Conservation (phyloP, 2,113 vertebrate species). For the Ophiodon elongatus region DNA sequence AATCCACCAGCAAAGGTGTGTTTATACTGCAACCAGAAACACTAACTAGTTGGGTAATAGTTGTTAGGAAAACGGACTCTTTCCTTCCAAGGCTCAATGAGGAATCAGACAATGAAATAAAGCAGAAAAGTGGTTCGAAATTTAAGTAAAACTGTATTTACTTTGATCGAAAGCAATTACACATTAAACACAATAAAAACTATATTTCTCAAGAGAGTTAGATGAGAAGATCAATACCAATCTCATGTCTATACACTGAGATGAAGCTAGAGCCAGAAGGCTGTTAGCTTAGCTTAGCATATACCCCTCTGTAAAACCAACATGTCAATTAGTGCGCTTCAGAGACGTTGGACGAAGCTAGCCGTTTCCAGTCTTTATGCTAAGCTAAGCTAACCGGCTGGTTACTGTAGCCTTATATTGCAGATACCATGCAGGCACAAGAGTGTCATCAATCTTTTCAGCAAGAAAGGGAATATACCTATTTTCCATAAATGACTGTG, state of each 20-base stretch:
- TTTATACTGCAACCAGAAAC: neutral
- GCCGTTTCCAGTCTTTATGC: neutral
- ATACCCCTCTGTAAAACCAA: neutral
- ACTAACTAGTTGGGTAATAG: neutral
- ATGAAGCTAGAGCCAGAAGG: neutral
- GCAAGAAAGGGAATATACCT: neutral
- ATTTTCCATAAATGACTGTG: slow-evolving; percentile 24
- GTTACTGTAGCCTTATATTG: neutral
- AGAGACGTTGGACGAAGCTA: neutral
- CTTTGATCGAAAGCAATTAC: no score
- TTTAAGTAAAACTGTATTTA: no score
- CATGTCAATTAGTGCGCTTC: neutral
- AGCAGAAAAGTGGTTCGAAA: no score
- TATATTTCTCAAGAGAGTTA: no score
- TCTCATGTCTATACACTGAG: neutral
- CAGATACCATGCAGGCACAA: neutral
- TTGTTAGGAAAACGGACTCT: no score
- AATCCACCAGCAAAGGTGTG: neutral
- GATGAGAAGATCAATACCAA: neutral
- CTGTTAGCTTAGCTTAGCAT: neutral
- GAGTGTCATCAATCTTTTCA: neutral
- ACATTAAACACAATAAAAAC: no score
- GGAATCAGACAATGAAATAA: no score
- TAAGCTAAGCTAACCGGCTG: neutral
- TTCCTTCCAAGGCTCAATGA: no score